Base-by-base conservation (phyloP, 2,797 vertebrate species). In the Siniperca obscura region DNA sequence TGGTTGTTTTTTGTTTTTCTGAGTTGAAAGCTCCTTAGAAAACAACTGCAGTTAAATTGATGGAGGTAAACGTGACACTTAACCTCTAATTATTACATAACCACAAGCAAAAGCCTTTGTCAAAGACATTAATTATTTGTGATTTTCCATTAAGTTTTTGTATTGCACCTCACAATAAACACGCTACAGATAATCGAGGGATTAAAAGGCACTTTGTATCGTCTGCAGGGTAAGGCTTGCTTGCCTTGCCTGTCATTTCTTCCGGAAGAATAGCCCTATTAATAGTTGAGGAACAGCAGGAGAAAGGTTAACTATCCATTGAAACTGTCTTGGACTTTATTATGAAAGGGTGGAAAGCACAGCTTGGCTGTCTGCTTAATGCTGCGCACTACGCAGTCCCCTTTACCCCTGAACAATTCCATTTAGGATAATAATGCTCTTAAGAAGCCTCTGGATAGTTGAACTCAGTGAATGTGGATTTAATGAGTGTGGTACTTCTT, bases 231-330 rank as follows among this genome's bases (percentile, higher is more conserved):
- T 74, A 72, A 70, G 53, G 69, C 78, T 70, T 40, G 78, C 61
- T 81, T 50, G 30, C 71, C 75, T 74, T 52, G 78, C 65, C 67
- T 78, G 78, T 75, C 53, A 0, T 74, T 87, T 83, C 81, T 74
- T 90, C 62, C 6, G 25, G 74, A 85, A 75, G 82, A 90, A 89
- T 60, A 71, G 64, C 22, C 61, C 86, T 92, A 91, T 91, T 89
- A 88, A 90, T 90, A 93, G 88, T 77, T 2, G n/a, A 70, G 78
- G 76, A 90, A 67, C 82, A 89, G 88, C 84, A 80, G 86, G 90
- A 87, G 84, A 90, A 91, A 93, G 88, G 89, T 92, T 87, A 83
- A 78, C 59, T 72, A 72, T 83, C 83, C 80, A 90, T 59, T 90
- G 84, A 86, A 88, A 87, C 81, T 65, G 84, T 87, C 76, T 74